Evolutionary conservation across 2,113 vertebrate species (phyloP).

Genomic region (Fulica atra): DNA sequence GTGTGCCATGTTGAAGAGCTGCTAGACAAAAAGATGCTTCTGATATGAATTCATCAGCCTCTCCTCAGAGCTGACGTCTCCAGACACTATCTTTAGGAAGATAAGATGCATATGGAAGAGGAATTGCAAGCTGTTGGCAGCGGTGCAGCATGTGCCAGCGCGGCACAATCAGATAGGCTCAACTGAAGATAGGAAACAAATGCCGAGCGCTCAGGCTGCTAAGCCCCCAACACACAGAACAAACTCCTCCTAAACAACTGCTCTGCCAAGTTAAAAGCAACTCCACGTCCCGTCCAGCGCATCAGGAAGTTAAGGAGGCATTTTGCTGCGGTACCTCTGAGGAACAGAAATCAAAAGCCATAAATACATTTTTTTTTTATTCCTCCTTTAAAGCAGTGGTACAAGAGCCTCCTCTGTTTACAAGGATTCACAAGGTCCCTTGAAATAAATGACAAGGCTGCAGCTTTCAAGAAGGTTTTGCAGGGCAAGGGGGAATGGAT

Average conservation of each 20-base stretch:
- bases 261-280: not conserved
- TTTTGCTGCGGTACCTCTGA: not conserved
- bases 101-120: constrained; percentile 18
- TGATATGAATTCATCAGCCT: not conserved
- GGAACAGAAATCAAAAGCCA: not conserved
- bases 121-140: not conserved
- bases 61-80: not conserved
- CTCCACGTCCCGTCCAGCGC: not conserved
- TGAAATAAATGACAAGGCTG: not conserved
- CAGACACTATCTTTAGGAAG: constrained; percentile 10
- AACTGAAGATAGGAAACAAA: not conserved
- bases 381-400: not conserved
- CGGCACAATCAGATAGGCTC: not conserved
- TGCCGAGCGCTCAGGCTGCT: not conserved
- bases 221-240: not conserved
- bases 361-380: not conserved
- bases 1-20: not conserved
- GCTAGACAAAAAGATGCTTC: constrained; percentile 21
- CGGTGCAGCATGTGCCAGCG: not conserved
- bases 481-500: not conserved
- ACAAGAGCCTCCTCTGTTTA: not conserved
- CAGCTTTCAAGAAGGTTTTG: not conserved
- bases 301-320: not conserved
- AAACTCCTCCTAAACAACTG: not conserved
- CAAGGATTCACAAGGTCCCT: not conserved